These are phyloP conservation scores for Fregetta grallaria DNA, from an alignment of 2,113 vertebrate genomes.

Conservation along the genomic window DNA sequence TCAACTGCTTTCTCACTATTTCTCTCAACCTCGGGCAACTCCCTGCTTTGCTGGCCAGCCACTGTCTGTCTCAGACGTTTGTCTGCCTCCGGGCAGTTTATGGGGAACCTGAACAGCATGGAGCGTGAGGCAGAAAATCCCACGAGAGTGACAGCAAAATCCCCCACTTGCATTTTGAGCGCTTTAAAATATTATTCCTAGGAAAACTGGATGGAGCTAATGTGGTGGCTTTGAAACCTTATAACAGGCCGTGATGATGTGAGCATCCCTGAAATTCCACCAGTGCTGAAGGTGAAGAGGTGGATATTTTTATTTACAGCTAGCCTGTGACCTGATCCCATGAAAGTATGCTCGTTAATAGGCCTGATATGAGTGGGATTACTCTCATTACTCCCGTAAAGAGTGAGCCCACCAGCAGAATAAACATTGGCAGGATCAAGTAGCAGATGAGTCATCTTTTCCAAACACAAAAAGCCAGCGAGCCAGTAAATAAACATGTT, in stretches of 20 bases:
- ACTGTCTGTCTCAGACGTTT: not conserved
- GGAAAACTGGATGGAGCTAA: not conserved
- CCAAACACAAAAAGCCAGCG: not conserved
- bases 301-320: constrained; percentile 29
- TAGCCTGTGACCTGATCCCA: not conserved
- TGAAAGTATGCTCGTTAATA: not conserved
- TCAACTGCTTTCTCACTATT: not conserved
- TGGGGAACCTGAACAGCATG: not conserved
- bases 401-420: constrained; percentile 19
- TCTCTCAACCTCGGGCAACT: not conserved
- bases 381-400: not conserved
- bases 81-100: not conserved
- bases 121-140: not conserved
- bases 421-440: constrained; percentile 31
- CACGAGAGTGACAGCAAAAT: not conserved
- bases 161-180: not conserved
- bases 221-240: not conserved
- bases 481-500: constrained; percentile 32
- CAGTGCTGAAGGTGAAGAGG: not conserved
- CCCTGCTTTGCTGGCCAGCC: not conserved
- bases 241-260: not conserved
- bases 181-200: not conserved
- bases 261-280: not conserved
- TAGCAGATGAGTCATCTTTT: constrained; percentile 42
- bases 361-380: not conserved